Percentiles rank a stretch among this genome's conserved stretches.
These are phyloP conservation scores for Lanistes nyassanus DNA, from an alignment of 1,140 invertebrate species.

Conservation along the genomic window DNA sequence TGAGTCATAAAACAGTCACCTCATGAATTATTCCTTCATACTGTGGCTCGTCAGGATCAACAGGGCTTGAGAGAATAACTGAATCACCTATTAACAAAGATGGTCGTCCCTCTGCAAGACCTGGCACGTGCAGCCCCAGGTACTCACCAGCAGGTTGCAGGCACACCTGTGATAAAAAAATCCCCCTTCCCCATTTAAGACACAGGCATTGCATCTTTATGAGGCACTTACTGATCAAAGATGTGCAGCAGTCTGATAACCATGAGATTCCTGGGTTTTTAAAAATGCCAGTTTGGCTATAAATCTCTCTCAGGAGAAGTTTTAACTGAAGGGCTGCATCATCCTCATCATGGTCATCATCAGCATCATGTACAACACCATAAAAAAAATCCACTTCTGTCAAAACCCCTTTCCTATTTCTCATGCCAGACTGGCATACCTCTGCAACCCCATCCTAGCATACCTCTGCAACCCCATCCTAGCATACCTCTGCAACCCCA, in stretches of 20 bases:
- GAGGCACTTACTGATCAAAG: not conserved
- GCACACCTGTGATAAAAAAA: slow-evolving; percentile 50
- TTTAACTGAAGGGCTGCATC: not conserved
- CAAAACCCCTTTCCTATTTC: not conserved
- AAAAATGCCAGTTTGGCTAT: no score
- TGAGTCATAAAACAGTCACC: slow-evolving; percentile 63
- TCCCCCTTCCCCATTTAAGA: no score
- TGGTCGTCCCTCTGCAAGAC: slow-evolving; percentile 84
- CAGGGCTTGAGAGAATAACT: slow-evolving; percentile 70
- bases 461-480: no score
- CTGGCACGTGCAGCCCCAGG: slow-evolving; percentile 80
- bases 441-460: no score
- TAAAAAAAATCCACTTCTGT: not conserved
- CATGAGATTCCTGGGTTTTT: no score
- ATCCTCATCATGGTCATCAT: not conserved
- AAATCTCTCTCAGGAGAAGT: no score
- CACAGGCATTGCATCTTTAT: no score
- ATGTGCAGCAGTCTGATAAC: not conserved
- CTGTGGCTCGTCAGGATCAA: slow-evolving; percentile 46
- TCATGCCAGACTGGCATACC: not conserved
- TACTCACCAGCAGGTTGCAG: slow-evolving; percentile 73
- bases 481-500: no score
- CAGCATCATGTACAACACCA: not conserved
- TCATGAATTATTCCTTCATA: slow-evolving; percentile 86
- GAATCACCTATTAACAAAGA: slow-evolving; percentile 84